Evolutionary conservation across 2,113 vertebrate species (phyloP), one percentile per base, ranked within the genome.

Genomic region (Psophia crepitans): DNA sequence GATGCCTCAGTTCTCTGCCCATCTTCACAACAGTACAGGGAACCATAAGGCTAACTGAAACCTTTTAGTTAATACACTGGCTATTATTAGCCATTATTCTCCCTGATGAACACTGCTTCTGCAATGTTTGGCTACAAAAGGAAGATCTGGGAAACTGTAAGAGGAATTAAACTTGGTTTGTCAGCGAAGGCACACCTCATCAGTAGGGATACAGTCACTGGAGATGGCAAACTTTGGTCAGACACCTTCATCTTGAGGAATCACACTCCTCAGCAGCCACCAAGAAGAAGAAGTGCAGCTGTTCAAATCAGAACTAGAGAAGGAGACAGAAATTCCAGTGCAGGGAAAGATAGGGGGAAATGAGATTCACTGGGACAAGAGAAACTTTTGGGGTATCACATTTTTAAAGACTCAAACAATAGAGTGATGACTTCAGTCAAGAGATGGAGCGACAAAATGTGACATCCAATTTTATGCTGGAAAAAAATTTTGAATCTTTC

Each of bases 221-320:
- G 24, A 89, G 54, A 66, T 77, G 26, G 46, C 12, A 73, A 49
- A 79, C 5, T 78, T 68, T 4, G 26, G 21, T 51, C 39, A 94
- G 32, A 53, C 19, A 54, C 33, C 21, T 21, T 75, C 41, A 64
- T 87, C 91, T 57, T 75, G 30, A 68, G 39, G 33, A 79, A 83
- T 41, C 41, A 53, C 22, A 65, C 27, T 43, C 51, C 28, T 71
- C 82, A 79, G 41, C 41, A 86, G 37, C 24, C 53, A 76, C 13
- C 17, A 75, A 39, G 37, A 90, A 68, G 49, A 46, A 8, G 15
- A 94, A 76, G 18, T 39, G 28, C 10, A 63, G 22, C n/a, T 93
- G 53, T 51, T 64, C 56, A 89, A 87, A 82, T 64, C 65, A 87
- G 49, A 91, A 84, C 14, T 77, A 74, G 46, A 92, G 57, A 19